Conservation (phyloP, 2,113 vertebrate genomes). For the Myodes glareolus region DNA sequence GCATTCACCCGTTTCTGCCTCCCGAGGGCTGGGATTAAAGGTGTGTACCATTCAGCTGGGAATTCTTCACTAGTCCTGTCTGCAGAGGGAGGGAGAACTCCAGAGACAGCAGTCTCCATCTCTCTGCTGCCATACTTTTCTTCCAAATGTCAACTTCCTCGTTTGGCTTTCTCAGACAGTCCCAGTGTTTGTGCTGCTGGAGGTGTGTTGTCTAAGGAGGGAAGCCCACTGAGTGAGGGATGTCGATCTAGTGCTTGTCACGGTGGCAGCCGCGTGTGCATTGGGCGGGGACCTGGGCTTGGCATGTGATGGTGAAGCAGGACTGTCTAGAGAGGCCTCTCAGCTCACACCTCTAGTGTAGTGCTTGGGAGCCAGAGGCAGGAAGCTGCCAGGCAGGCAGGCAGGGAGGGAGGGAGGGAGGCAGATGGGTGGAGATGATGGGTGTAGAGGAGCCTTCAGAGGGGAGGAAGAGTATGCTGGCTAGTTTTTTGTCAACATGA, state of each 20-base stretch:
- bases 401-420: neutral
- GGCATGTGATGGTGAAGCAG: neutral
- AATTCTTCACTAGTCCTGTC: neutral
- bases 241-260: neutral
- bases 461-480: neutral
- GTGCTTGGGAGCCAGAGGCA: neutral
- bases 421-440: neutral
- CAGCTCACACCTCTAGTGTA: neutral
- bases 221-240: neutral
- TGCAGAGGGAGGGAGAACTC: neutral
- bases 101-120: neutral
- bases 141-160: neutral
- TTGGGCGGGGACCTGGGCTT: neutral
- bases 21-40: neutral
- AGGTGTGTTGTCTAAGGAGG: neutral
- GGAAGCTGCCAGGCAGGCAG: neutral
- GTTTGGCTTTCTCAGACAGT: neutral
- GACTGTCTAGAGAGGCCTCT: no score
- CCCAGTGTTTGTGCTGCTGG: neutral
- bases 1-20: neutral
- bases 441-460: neutral
- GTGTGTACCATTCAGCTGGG: neutral
- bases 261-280: neutral
- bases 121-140: neutral
- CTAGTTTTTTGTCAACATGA: neutral